Percentiles rank a stretch among this genome's conserved stretches.
phyloP scores from a whole-genome alignment of 2,888 invertebrate species.

The Hypercompe scribonia region DNA sequence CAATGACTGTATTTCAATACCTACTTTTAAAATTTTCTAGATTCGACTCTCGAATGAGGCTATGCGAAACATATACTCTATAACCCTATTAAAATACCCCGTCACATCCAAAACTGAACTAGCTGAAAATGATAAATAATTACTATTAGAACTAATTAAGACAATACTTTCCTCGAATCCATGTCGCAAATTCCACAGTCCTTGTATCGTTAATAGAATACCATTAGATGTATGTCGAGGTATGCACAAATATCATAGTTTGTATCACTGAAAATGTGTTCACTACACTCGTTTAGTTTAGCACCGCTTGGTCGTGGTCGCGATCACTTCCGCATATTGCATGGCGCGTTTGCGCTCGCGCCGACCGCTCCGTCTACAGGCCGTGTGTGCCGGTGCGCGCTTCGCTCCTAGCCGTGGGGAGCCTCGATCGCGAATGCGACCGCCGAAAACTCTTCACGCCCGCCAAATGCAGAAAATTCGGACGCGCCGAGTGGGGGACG shows the following conservation, averaged over 20 bases:
- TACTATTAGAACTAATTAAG: constrained; percentile 46
- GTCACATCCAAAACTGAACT: constrained; percentile 51
- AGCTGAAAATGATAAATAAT: constrained; percentile 16
- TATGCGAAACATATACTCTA: constrained; percentile 56
- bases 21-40: constrained; percentile 59
- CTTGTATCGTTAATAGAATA: constrained; percentile 76
- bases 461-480: constrained; percentile 85
- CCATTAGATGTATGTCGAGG: constrained; percentile 77
- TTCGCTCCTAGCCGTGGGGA: constrained; percentile 79
- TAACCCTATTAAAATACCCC: constrained; percentile 60
- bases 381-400: constrained; percentile 67
- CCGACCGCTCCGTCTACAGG: constrained; percentile 63
- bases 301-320: constrained; percentile 64
- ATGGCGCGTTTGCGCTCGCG: constrained; percentile 70
- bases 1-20: constrained; percentile 74
- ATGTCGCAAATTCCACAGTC: constrained; percentile 81
- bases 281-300: constrained; percentile 74
- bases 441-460: constrained; percentile 84
- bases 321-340: constrained; percentile 85
- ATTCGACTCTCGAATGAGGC: constrained; percentile 70
- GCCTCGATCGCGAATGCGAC: constrained; percentile 85
- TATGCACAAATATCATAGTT: constrained; percentile 82
- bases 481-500: constrained; percentile 85
- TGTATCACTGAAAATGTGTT: constrained; percentile 77
- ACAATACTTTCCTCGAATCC: constrained; percentile 86